phyloP scores from a whole-genome alignment of 2,797 vertebrate genomes.

The Sebastes iracundus region DNA sequence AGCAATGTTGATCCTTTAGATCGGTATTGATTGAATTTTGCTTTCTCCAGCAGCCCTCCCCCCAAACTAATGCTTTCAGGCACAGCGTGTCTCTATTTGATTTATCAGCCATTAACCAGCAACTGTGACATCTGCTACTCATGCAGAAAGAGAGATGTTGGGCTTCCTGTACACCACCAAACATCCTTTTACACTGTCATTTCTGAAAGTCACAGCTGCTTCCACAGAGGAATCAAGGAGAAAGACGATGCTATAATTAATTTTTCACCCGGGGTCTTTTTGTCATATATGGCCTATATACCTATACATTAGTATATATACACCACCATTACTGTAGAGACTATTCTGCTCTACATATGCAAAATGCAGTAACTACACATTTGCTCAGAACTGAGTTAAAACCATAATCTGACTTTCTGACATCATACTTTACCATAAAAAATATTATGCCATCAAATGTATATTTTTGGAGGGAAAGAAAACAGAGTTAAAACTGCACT shows the following conservation, averaged over 20 bases:
- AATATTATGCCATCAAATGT: not conserved
- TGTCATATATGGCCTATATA: not conserved
- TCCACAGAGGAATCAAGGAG: not conserved
- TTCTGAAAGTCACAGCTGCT: not conserved
- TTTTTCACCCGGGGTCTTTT: not conserved
- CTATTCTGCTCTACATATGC: not conserved
- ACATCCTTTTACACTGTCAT: not conserved
- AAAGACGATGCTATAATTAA: not conserved
- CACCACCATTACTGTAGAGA: not conserved
- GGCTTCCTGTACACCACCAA: not conserved
- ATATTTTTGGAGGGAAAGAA: not conserved
- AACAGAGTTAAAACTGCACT: not conserved
- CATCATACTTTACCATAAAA: not conserved
- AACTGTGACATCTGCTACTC: conserved; percentile 59
- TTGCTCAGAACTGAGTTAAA: not conserved
- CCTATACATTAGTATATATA: not conserved
- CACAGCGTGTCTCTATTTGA: conserved; percentile 59
- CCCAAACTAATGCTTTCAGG: conserved; percentile 42
- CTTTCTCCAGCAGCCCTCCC: conserved; percentile 26
- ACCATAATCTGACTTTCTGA: not conserved
- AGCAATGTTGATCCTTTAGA: conserved; percentile 69
- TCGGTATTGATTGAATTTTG: conserved; percentile 72
- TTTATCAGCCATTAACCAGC: conserved; percentile 63
- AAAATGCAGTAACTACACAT: not conserved
- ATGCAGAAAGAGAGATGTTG: not conserved